phyloP scores from a whole-genome alignment of 35 echinoderm and acorn worm genomes.

The Stichopus chloronotus region DNA sequence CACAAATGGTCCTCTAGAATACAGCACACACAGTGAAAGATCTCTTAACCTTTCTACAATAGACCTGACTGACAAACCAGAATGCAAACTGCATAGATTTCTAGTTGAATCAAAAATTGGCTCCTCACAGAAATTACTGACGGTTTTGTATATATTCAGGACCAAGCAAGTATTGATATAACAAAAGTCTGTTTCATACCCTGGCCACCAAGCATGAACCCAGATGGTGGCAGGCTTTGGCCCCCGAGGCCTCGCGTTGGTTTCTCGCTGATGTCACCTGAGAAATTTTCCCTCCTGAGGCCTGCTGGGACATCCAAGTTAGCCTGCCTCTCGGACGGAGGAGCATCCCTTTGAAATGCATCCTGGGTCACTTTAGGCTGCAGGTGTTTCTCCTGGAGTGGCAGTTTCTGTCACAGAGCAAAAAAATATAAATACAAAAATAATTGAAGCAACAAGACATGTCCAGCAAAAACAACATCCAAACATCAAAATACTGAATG shows the following conservation, averaged over 20 bases:
- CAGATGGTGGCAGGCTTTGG: neutral
- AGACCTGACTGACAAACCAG: no score
- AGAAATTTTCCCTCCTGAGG: neutral
- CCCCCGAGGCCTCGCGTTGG: slow-evolving; percentile 50
- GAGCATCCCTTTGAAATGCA: neutral
- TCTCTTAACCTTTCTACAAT: no score
- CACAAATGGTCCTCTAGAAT: no score
- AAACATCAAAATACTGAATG: neutral
- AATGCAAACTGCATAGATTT: no score
- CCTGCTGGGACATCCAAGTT: neutral
- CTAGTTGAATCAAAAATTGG: no score
- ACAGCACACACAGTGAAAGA: no score
- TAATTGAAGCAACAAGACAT: neutral
- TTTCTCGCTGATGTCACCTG: neutral
- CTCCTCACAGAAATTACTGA: no score
- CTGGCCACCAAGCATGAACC: neutral
- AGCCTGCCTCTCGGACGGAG: neutral
- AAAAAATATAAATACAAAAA: neutral
- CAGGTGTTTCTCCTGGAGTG: slow-evolving; percentile 33
- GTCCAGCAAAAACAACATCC: neutral
- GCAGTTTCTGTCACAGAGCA: slow-evolving; percentile 11
- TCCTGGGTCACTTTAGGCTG: slow-evolving; percentile 18
- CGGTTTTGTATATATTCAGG: no score
- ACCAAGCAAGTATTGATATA: no score
- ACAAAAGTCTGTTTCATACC: neutral